These are phyloP conservation scores for Plemyria rubiginata DNA, from an alignment of 2,888 invertebrate genomes.

Conservation along the genomic window DNA sequence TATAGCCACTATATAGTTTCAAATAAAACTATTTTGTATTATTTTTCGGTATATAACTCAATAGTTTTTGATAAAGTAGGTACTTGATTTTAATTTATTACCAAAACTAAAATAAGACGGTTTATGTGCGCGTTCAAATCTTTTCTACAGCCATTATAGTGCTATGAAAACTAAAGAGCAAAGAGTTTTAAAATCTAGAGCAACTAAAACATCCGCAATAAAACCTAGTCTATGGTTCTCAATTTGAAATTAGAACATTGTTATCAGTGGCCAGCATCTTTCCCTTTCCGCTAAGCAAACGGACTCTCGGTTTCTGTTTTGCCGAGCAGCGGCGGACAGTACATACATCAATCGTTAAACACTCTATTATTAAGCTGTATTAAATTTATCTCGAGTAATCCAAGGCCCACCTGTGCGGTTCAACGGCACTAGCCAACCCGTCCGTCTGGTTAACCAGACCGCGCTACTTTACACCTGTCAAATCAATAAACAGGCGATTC, in stretches of 20 bases:
- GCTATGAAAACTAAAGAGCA: not conserved
- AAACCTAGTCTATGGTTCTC: slow-evolving; percentile 2
- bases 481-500: slow-evolving; percentile 60
- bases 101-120: not conserved
- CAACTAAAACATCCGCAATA: not conserved
- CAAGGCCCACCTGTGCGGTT: slow-evolving; percentile 81
- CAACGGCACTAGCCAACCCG: slow-evolving; percentile 79
- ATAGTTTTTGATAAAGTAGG: too few relatives aligned
- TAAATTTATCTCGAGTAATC: slow-evolving; percentile 79
- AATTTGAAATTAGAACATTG: slow-evolving; percentile 29
- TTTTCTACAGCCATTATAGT: slow-evolving; percentile 5
- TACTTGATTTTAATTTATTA: not conserved
- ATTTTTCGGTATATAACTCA: too few relatives aligned
- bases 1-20: slow-evolving; percentile 10
- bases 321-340: slow-evolving; percentile 38
- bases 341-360: slow-evolving; percentile 58
- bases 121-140: slow-evolving; percentile 23
- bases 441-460: slow-evolving; percentile 74
- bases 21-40: not conserved
- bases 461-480: slow-evolving; percentile 71
- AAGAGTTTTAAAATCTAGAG: not conserved
- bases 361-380: slow-evolving; percentile 76
- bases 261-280: slow-evolving; percentile 35
- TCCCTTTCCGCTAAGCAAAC: slow-evolving; percentile 39
- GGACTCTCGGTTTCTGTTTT: slow-evolving; percentile 62